phyloP scores from a whole-genome alignment of 2,888 invertebrate genomes.

The Aradus depressus region DNA sequence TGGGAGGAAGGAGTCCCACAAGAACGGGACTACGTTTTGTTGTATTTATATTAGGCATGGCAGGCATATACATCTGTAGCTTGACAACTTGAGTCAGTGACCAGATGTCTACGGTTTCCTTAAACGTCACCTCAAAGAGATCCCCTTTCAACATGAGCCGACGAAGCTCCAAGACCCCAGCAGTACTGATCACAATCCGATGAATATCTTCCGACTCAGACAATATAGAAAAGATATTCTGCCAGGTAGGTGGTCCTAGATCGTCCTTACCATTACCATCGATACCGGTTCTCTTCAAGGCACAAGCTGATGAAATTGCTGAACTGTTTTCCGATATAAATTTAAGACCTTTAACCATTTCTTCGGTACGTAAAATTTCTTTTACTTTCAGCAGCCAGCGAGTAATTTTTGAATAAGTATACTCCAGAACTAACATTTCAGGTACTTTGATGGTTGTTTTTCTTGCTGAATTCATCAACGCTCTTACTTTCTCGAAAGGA shows the following conservation, averaged over 20 bases:
- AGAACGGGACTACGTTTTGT: slow-evolving; percentile 37
- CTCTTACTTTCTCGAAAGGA: slow-evolving; percentile 4
- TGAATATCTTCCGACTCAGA: slow-evolving; percentile 6
- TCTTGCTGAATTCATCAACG: slow-evolving; percentile 4
- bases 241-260: background rate
- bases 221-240: background rate
- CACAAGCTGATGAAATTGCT: slow-evolving; percentile 1
- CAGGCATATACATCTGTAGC: slow-evolving; percentile 5
- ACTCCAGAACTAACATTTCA: slow-evolving; percentile 22
- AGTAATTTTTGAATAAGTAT: slow-evolving; percentile 6
- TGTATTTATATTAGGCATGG: background rate
- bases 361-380: slow-evolving; percentile 6
- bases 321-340: slow-evolving; percentile 7
- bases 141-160: slow-evolving; percentile 26
- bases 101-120: slow-evolving; percentile 24
- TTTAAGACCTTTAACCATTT: slow-evolving; percentile 1
- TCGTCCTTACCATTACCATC: too few relatives aligned
- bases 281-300: slow-evolving; percentile 1
- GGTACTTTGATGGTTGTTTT: slow-evolving; percentile 22
- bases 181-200: background rate
- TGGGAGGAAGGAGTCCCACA: too few relatives aligned
- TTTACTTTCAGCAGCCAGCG: slow-evolving; percentile 13
- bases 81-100: slow-evolving; percentile 19
- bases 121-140: slow-evolving; percentile 23
- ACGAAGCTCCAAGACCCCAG: slow-evolving; percentile 17